Conservation (phyloP, 2,888 invertebrate genomes). For the Tetrapedia diversipes region DNA sequence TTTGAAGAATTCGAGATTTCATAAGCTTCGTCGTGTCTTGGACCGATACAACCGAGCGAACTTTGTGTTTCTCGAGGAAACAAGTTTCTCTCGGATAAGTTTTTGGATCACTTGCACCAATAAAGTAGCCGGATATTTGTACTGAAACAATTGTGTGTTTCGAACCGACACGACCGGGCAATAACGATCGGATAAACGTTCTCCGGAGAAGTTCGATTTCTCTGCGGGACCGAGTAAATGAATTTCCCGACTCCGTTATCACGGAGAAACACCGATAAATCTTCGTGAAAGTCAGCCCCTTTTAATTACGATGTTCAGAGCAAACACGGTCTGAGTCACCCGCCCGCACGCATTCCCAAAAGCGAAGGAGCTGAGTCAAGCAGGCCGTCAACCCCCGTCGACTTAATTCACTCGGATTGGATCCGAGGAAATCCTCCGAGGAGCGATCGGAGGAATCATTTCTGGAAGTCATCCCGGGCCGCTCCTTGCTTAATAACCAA, state of each 20-base stretch:
- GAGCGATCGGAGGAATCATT: constrained; percentile 52
- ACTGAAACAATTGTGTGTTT: no score
- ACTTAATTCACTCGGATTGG: constrained; percentile 59
- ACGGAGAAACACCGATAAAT: constrained; percentile 28
- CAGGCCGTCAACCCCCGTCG: constrained; percentile 36
- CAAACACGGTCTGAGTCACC: constrained; percentile 50
- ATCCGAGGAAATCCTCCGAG: constrained; percentile 48
- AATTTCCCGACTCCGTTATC: not conserved
- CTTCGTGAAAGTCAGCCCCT: constrained; percentile 21
- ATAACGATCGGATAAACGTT: not conserved
- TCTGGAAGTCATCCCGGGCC: constrained; percentile 35
- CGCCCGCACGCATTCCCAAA: constrained; percentile 14
- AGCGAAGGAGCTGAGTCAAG: constrained; percentile 38
- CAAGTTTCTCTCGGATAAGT: no score
- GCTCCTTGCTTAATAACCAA: constrained; percentile 49
- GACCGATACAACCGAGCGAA: no score
- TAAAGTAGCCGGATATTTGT: no score
- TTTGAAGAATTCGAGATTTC: no score
- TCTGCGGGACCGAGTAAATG: not conserved
- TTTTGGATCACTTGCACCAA: no score
- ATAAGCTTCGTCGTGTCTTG: no score
- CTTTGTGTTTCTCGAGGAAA: no score
- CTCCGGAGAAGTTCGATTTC: not conserved
- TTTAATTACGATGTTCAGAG: constrained; percentile 53
- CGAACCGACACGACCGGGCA: not conserved